Percentiles rank a stretch among this genome's conserved stretches.
These are phyloP conservation scores for Mastomys natalensis DNA, from an alignment of 2,113 vertebrate genomes.

Conservation along the genomic window DNA sequence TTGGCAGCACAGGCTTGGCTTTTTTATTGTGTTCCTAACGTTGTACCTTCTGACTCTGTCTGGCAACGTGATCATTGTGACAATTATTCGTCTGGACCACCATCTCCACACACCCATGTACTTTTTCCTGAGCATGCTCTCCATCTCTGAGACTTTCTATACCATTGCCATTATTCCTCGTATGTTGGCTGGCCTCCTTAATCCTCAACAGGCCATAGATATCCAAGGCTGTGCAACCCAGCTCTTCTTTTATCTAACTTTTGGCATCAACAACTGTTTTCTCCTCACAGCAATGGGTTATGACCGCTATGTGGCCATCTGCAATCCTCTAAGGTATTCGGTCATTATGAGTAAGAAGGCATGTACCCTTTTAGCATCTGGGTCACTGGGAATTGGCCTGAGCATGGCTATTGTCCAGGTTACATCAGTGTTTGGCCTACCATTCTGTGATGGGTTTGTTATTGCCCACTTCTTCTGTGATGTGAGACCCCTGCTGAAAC, in stretches of 20 bases:
- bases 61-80: slow-evolving; percentile 66
- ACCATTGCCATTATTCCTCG: slow-evolving; percentile 66
- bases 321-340: slow-evolving; percentile 61
- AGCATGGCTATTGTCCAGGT: slow-evolving; percentile 68
- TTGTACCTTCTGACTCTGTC: slow-evolving; percentile 69
- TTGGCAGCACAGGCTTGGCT: slow-evolving; percentile 54
- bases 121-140: slow-evolving; percentile 71
- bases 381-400: slow-evolving; percentile 66
- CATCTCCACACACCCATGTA: slow-evolving; percentile 74
- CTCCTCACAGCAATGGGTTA: slow-evolving; percentile 72
- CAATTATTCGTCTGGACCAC: slow-evolving; percentile 31
- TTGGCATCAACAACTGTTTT: slow-evolving; percentile 74
- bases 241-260: slow-evolving; percentile 76
- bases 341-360: slow-evolving; percentile 47
- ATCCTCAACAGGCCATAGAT: slow-evolving; percentile 1
- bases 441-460: slow-evolving; percentile 57
- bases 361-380: slow-evolving; percentile 47
- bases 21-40: slow-evolving; percentile 67
- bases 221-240: slow-evolving; percentile 56
- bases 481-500: slow-evolving; percentile 66
- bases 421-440: slow-evolving; percentile 66
- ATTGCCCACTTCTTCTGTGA: slow-evolving; percentile 79
- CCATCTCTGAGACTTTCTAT: slow-evolving; percentile 75
- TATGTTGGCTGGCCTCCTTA: slow-evolving; percentile 67
- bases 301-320: slow-evolving; percentile 70